Conservation (phyloP, 2,888 invertebrate species). For the Entomobrya proxima region DNA sequence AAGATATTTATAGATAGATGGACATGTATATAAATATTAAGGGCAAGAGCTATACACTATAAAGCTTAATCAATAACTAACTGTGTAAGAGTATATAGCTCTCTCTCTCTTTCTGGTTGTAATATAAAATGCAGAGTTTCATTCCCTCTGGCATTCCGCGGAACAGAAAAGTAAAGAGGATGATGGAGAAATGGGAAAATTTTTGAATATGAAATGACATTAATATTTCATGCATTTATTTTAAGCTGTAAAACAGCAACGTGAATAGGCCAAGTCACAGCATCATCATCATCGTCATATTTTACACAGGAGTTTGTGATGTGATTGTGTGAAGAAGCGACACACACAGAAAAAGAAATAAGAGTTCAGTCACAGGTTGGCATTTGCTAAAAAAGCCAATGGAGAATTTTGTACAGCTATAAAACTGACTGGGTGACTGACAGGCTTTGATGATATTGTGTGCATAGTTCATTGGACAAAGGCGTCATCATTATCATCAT, state of each 20-base stretch:
- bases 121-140: conserved; percentile 22
- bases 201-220: conserved; percentile 46
- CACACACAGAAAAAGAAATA: not conserved
- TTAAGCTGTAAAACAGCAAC: conserved; percentile 1
- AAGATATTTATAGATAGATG: not conserved
- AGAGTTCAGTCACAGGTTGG: conserved; percentile 20
- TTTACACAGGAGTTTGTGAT: not conserved
- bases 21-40: not conserved
- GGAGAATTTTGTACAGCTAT: too few relatives aligned
- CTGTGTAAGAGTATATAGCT: not conserved
- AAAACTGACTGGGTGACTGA: not conserved
- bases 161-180: not conserved
- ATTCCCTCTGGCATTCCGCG: conserved; percentile 35
- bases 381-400: not conserved
- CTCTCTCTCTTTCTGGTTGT: not conserved
- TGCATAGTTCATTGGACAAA: conserved; percentile 41
- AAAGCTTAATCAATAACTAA: conserved; percentile 17
- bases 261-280: not conserved
- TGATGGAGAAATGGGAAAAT: not conserved
- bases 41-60: not conserved
- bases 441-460: conserved; percentile 26
- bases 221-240: conserved; percentile 36
- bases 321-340: not conserved
- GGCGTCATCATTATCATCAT: not conserved
- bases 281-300: too few relatives aligned